Evolutionary conservation across 2,888 invertebrate genomes (phyloP).

Genomic region (Agriopis aurantiaria): DNA sequence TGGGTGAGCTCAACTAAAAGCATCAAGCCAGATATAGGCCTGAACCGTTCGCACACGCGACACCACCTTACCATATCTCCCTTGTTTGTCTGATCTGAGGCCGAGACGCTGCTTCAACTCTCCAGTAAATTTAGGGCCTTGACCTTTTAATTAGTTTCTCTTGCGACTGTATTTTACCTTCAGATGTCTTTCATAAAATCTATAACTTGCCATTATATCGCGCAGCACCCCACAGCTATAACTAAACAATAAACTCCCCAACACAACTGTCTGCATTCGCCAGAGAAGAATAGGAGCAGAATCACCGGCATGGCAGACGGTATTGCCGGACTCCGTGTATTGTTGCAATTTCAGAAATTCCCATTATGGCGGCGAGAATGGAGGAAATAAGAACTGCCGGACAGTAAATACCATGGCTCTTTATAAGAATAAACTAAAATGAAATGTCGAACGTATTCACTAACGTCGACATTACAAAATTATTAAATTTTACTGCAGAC

Average conservation of each 20-base stretch:
- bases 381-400: slow-evolving; percentile 76
- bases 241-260: slow-evolving; percentile 22
- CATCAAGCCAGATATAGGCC: too few relatives aligned
- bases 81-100: too few relatives aligned
- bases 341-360: slow-evolving; percentile 85
- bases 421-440: slow-evolving; percentile 27
- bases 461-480: neutral
- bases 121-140: too few relatives aligned
- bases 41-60: too few relatives aligned
- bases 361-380: slow-evolving; percentile 80
- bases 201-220: slow-evolving; percentile 5
- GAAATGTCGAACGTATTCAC: slow-evolving; percentile 1
- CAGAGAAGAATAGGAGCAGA: slow-evolving; percentile 57
- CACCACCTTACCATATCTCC: too few relatives aligned
- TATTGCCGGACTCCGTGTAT: slow-evolving; percentile 74
- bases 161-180: too few relatives aligned
- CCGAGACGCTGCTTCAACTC: too few relatives aligned
- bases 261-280: slow-evolving; percentile 26
- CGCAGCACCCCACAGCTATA: slow-evolving; percentile 6
- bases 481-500: neutral
- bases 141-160: too few relatives aligned
- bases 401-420: slow-evolving; percentile 63
- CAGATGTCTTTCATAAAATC: slow-evolving; percentile 4
- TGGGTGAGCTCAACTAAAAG: too few relatives aligned
- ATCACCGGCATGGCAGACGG: slow-evolving; percentile 65